Conservation (phyloP, 92 coral and sea anemone species). For the Epizoanthus ramosus region DNA sequence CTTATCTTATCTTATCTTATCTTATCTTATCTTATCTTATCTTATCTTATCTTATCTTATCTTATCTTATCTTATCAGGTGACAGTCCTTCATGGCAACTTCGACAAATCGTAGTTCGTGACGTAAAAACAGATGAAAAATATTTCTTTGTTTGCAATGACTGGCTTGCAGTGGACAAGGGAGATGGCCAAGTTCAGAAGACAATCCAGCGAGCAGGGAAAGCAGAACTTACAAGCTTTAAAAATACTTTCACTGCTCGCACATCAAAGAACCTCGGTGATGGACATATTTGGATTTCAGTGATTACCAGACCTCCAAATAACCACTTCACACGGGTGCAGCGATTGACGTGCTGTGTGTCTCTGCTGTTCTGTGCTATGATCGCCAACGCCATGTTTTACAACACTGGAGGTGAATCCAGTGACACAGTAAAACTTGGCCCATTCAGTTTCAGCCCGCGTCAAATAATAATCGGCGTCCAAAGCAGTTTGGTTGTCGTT, state of each 20-base stretch:
- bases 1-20: neutral
- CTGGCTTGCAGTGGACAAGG: slow-evolving; percentile 88
- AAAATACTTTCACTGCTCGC: slow-evolving; percentile 66
- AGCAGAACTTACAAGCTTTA: slow-evolving; percentile 71
- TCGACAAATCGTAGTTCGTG: slow-evolving; percentile 68
- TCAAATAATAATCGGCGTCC: slow-evolving; percentile 54
- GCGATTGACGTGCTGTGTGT: slow-evolving; percentile 58
- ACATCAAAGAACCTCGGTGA: slow-evolving; percentile 75
- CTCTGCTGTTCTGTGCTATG: slow-evolving; percentile 61
- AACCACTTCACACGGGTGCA: slow-evolving; percentile 81
- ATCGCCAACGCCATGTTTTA: slow-evolving; percentile 64
- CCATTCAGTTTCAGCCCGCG: slow-evolving; percentile 54
- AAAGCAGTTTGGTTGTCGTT: slow-evolving; percentile 50
- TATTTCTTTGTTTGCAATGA: slow-evolving; percentile 75
- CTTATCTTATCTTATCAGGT: slow-evolving; percentile 40
- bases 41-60: no score
- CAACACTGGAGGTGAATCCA: slow-evolving; percentile 28
- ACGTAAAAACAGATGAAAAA: slow-evolving; percentile 65
- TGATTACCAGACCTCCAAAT: slow-evolving; percentile 72
- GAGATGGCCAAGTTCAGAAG: slow-evolving; percentile 75
- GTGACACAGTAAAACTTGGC: slow-evolving; percentile 48
- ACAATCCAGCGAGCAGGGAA: slow-evolving; percentile 54
- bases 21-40: neutral
- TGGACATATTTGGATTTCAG: slow-evolving; percentile 84
- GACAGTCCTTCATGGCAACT: slow-evolving; percentile 75